These are phyloP conservation scores for Glossophaga mutica DNA, from an alignment of 2,797 vertebrate species.

Conservation along the genomic window DNA sequence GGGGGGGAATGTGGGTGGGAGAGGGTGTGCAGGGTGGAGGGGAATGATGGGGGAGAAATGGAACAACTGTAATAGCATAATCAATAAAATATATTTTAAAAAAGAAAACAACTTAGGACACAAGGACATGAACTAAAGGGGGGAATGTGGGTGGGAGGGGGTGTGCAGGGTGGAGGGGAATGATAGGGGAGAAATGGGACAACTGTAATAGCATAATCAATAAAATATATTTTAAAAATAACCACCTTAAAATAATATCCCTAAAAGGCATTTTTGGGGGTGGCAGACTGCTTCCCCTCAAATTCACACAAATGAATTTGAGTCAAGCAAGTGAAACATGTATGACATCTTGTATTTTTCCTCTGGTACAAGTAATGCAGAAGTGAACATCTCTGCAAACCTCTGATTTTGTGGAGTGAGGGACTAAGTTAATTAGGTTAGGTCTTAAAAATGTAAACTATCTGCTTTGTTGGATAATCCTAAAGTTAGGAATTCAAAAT, in stretches of 20 bases:
- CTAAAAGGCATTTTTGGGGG: not conserved
- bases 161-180: too few species aligned
- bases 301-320: not conserved
- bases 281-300: not conserved
- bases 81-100: too few species aligned
- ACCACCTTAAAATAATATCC: not conserved
- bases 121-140: too few species aligned
- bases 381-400: not conserved
- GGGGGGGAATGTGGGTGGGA: too few species aligned
- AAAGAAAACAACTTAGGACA: too few species aligned
- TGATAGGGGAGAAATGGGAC: too few species aligned
- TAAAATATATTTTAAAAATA: too few species aligned
- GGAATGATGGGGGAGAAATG: too few species aligned
- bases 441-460: not conserved
- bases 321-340: not conserved
- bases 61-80: too few species aligned
- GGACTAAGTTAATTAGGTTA: not conserved
- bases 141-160: too few species aligned
- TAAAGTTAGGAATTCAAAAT: not conserved
- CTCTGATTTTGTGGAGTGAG: not conserved
- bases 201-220: too few species aligned
- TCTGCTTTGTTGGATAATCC: not conserved
- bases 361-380: not conserved
- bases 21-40: too few species aligned
- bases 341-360: not conserved